Evolutionary conservation across 2,113 vertebrate species (phyloP).

Genomic region (Lamprotornis superbus): DNA sequence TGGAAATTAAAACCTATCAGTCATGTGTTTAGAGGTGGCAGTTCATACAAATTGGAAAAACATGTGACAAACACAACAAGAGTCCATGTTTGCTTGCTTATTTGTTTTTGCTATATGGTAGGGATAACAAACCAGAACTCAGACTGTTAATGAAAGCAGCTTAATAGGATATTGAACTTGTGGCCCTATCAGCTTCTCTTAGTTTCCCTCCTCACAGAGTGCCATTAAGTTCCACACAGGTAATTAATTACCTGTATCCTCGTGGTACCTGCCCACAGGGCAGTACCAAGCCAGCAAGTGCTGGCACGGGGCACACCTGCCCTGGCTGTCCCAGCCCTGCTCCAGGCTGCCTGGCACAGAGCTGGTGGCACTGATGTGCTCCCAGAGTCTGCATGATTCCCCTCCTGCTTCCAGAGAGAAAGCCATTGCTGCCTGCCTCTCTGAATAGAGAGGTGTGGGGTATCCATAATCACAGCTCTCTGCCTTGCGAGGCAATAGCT

Average conservation of each 20-base stretch:
- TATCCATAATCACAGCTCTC: constrained; percentile 29
- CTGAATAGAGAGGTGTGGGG: constrained; percentile 16
- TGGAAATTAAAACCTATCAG: constrained; percentile 50
- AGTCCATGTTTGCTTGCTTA: neutral
- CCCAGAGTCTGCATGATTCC: neutral
- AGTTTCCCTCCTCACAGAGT: neutral
- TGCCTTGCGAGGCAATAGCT: constrained; percentile 29
- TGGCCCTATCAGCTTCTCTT: neutral
- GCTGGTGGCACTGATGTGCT: fast-evolving
- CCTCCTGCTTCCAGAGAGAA: constrained; percentile 6
- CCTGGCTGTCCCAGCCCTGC: neutral
- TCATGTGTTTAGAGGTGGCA: constrained; percentile 56
- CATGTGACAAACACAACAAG: neutral
- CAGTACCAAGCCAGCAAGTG: neutral
- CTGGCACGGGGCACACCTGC: neutral
- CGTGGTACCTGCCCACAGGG: neutral
- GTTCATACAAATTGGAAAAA: constrained; percentile 9
- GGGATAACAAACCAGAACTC: neutral
- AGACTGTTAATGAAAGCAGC: neutral
- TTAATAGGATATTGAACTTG: neutral
- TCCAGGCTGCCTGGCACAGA: fast-evolving
- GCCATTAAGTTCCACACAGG: neutral
- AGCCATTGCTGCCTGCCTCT: neutral
- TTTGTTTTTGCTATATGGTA: neutral
- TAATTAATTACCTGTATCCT: constrained; percentile 27